Conservation (phyloP, 2,888 invertebrate species). For the Chloroclystis v-ata region DNA sequence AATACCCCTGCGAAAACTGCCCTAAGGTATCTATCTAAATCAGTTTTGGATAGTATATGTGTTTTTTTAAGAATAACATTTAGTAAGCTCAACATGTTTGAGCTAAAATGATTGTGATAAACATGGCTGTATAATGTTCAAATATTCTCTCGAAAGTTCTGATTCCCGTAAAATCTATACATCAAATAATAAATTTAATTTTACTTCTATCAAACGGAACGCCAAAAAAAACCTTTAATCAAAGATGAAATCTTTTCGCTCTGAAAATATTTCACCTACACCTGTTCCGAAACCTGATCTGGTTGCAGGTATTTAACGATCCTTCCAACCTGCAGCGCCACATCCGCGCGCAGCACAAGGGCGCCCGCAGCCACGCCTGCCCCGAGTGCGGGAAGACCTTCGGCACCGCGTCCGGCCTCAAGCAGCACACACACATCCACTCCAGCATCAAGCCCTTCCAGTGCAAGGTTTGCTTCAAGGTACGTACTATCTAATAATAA, state of each 20-base stretch:
- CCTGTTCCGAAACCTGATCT: conserved; percentile 72
- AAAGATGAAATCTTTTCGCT: background rate
- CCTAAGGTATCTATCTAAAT: conserved; percentile 85
- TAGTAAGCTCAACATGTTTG: too few species aligned
- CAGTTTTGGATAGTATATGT: too few species aligned
- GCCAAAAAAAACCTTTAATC: background rate
- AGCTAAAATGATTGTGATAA: too few species aligned
- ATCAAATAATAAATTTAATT: too few species aligned
- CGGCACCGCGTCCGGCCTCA: conserved; percentile 97
- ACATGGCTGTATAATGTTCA: too few species aligned
- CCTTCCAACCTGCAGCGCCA: conserved; percentile 97
- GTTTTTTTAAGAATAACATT: too few species aligned
- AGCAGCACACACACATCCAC: conserved; percentile 99
- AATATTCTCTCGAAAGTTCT: too few species aligned
- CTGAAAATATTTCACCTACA: conserved; percentile 20
- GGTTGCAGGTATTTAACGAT: conserved; percentile 94
- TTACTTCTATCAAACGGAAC: too few species aligned
- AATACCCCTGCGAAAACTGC: conserved; percentile 96
- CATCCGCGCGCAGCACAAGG: conserved; percentile 96
- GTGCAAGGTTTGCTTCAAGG: conserved; percentile 97
- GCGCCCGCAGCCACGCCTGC: conserved; percentile 97
- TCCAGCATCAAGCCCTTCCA: conserved; percentile 98
- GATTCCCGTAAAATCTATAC: too few species aligned
- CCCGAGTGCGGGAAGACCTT: conserved; percentile 99
- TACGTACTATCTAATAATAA: conserved; percentile 39